Percentiles rank a stretch among this genome's conserved stretches.
phyloP scores from a whole-genome alignment of 2,113 vertebrate species.

The Strix uralensis region DNA sequence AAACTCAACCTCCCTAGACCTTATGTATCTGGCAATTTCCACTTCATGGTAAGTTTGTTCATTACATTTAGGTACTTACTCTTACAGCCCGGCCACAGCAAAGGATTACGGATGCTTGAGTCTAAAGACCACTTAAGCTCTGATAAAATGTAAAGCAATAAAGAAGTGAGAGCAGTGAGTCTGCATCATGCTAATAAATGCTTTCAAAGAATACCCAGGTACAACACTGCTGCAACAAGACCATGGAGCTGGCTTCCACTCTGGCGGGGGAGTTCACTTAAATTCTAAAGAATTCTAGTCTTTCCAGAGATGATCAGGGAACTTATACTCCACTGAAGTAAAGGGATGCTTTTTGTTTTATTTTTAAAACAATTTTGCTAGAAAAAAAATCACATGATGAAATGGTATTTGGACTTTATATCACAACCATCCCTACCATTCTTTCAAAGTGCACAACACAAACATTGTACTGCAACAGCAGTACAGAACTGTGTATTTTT shows the following conservation, averaged over 20 bases:
- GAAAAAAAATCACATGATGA: neutral
- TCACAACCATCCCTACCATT: neutral
- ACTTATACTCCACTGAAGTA: neutral
- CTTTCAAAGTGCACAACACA: neutral
- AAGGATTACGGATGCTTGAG: neutral
- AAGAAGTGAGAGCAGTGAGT: neutral
- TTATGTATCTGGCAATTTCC: constrained; percentile 5
- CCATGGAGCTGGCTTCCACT: neutral
- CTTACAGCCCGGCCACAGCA: neutral
- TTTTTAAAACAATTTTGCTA: neutral
- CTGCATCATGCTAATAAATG: neutral
- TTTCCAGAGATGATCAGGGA: neutral
- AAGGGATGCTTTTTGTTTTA: neutral
- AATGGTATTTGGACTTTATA: neutral
- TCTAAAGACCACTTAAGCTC: neutral
- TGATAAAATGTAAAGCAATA: neutral
- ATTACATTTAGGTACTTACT: neutral
- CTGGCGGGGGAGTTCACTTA: neutral
- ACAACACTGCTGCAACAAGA: neutral
- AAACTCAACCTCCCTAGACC: neutral
- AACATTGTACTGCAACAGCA: neutral
- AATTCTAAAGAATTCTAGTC: neutral
- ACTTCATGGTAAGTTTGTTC: neutral
- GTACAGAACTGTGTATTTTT: neutral
- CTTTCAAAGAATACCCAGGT: neutral